Evolutionary conservation across 2,888 invertebrate genomes (phyloP), one percentile per base, ranked within the genome.

Genomic region (Amiota mariae): DNA sequence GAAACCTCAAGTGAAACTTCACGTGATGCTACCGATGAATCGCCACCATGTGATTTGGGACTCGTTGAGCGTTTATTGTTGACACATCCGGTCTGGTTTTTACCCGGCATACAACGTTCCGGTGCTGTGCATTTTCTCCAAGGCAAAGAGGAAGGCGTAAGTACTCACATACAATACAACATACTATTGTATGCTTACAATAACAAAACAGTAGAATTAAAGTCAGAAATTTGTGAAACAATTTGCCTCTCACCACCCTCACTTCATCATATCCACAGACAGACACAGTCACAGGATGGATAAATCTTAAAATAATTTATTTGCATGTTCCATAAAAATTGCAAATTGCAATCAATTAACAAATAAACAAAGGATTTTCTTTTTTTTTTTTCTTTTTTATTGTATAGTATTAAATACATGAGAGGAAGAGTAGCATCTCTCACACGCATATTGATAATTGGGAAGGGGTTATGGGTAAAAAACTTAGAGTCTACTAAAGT

Each of bases 31-130:
- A 86, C 89, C 71, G 88, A 89, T 80, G 84, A 85, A 77, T 93
- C 93, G 73, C 94, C 94, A 77, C 95, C 95, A 78, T 96, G 96
- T 89, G 95, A 95, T 91, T 94, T 97, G 87, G 94, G 95, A 24
- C 91, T 97, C 78, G 92, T 96, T 87, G 98, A 98, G 90, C 92
- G 97, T 79, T 92, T 98, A 81, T 94, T 97, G 87, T 93, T 97
- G 80, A 96, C 97, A 49, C 97, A 98, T 91, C 96, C 97, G 61
- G 96, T 98, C 85, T 98, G 98, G 98, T 98, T 96, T 90, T 92
- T 98, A 77, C 96, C 97, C 0, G 96, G 97, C 56, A 96, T 98
- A 71, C 97, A 97, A 87, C 92, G 98, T 79, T 96, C 96, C 72
- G 98, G 97, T 8, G 97, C 97, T 46, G 96, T 97, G 82, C 98